phyloP scores from a whole-genome alignment of 2,113 vertebrate species.

The Oncorhynchus keta region DNA sequence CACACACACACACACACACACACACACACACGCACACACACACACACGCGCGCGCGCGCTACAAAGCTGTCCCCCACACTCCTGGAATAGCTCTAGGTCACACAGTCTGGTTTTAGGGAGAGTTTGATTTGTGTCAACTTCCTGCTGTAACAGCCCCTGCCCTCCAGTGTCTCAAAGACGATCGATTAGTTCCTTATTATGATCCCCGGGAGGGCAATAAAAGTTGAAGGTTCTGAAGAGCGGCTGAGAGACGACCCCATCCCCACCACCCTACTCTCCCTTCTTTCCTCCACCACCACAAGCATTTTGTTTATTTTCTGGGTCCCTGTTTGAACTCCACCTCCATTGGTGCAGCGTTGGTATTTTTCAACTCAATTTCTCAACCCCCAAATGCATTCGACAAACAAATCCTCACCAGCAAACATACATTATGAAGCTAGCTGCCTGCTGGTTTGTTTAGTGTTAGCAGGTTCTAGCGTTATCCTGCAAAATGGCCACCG shows the following conservation, averaged over 20 bases:
- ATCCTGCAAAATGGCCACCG: neutral
- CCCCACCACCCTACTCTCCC: neutral
- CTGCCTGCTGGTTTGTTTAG: slow-evolving; percentile 15
- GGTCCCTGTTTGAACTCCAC: neutral
- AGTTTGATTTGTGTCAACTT: slow-evolving; percentile 71
- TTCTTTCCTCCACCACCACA: neutral
- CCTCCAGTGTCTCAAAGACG: slow-evolving; percentile 58
- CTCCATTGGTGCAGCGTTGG: neutral
- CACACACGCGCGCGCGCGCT: neutral
- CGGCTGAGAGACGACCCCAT: slow-evolving; percentile 15
- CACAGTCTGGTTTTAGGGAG: slow-evolving; percentile 52
- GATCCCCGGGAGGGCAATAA: slow-evolving; percentile 69
- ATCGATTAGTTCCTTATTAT: slow-evolving; percentile 76
- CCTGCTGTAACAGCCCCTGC: slow-evolving; percentile 58
- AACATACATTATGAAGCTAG: slow-evolving; percentile 3
- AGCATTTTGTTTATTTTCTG: neutral
- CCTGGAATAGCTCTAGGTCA: slow-evolving; percentile 56
- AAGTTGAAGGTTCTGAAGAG: slow-evolving; percentile 62
- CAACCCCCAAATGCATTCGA: slow-evolving; percentile 26
- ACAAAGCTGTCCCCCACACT: slow-evolving; percentile 16
- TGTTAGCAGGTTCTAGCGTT: neutral
- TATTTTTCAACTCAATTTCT: neutral
- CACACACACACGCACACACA: slow-evolving; percentile 27
- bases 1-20: neutral
- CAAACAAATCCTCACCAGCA: slow-evolving; percentile 34